Evolutionary conservation across 2,888 invertebrate species (phyloP).

Genomic region (Lasioglossum calceatum): DNA sequence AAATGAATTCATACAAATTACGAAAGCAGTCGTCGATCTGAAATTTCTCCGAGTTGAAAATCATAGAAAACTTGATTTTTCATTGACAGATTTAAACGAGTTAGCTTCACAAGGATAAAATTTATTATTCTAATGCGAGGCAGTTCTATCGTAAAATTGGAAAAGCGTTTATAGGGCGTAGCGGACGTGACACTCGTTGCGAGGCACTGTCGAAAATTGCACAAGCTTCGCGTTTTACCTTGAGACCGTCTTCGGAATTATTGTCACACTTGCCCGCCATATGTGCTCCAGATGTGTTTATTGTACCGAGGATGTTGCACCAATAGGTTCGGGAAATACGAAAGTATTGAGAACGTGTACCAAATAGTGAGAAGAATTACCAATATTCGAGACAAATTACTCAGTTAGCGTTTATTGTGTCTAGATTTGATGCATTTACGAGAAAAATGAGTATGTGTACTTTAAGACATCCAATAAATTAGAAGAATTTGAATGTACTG

Average conservation of each 20-base stretch:
- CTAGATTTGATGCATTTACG: no score
- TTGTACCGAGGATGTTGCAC: slow-evolving; percentile 4
- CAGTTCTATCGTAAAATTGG: not conserved
- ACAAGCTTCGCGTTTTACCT: slow-evolving; percentile 12
- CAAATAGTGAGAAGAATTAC: not conserved
- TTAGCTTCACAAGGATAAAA: not conserved
- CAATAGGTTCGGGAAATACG: not conserved
- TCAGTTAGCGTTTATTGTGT: not conserved
- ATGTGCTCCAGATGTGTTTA: slow-evolving; percentile 51
- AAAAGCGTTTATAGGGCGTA: not conserved
- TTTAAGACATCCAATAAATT: no score
- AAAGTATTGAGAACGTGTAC: not conserved
- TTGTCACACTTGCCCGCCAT: slow-evolving; percentile 55
- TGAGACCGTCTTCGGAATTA: slow-evolving; percentile 32
- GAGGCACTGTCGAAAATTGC: not conserved
- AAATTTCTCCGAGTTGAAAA: not conserved
- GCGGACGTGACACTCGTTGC: not conserved
- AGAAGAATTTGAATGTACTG: no score
- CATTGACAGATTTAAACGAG: not conserved
- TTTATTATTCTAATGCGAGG: not conserved
- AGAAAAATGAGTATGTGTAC: no score
- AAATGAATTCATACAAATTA: not conserved
- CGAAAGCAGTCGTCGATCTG: not conserved
- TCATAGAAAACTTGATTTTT: not conserved
- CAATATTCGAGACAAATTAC: not conserved